These are phyloP conservation scores for Triplophysa yarkandensis DNA, from an alignment of 2,797 vertebrate species.

Conservation along the genomic window DNA sequence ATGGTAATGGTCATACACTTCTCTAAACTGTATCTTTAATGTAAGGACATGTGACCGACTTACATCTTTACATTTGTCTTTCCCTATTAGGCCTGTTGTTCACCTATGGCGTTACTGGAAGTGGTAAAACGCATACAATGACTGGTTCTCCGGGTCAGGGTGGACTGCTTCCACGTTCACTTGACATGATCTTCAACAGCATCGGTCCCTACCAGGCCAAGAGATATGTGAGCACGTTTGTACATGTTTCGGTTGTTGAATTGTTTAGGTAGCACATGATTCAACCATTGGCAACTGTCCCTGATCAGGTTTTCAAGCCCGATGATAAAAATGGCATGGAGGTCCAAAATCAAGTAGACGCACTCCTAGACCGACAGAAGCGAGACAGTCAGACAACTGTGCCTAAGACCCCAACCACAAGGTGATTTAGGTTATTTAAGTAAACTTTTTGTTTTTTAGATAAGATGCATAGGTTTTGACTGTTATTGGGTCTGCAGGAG, in stretches of 20 bases:
- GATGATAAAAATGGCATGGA: conserved; percentile 96
- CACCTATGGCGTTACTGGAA: conserved; percentile 94
- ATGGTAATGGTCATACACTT: conserved; percentile 75
- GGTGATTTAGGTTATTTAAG: conserved; percentile 64
- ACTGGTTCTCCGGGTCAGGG: conserved; percentile 91
- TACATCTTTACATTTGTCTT: neutral
- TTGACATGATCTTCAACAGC: conserved; percentile 97
- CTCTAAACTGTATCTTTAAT: neutral
- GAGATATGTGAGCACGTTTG: conserved; percentile 82
- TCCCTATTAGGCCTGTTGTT: conserved; percentile 86
- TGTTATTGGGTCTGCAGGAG: conserved; percentile 70
- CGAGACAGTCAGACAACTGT: conserved; percentile 76
- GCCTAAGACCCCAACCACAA: conserved; percentile 80
- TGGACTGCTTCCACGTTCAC: conserved; percentile 89
- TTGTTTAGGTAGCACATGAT: neutral
- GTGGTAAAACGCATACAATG: conserved; percentile 96
- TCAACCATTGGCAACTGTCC: neutral
- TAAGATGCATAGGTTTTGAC: neutral
- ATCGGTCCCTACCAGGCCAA: conserved; percentile 90
- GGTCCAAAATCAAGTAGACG: conserved; percentile 90
- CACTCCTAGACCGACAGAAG: conserved; percentile 89
- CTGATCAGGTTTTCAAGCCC: conserved; percentile 87
- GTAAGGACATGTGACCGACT: neutral
- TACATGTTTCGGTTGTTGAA: neutral
- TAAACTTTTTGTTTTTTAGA: neutral